Base-by-base conservation (phyloP, 2,113 vertebrate genomes). In the Pygoscelis adeliae region DNA sequence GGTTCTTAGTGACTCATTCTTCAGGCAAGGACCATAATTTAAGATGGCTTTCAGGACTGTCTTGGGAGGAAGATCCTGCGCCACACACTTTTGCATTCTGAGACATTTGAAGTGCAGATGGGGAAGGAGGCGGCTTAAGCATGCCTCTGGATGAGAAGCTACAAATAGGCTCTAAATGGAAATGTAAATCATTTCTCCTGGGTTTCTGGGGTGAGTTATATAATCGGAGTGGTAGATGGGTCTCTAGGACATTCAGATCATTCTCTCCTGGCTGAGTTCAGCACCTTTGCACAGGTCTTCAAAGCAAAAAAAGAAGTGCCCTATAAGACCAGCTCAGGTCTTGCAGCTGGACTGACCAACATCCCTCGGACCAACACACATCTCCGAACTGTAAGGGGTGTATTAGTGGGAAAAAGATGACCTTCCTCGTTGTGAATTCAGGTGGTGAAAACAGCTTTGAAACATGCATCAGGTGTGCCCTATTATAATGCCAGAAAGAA, bases 71-170 rank as follows among this genome's bases (percentile, higher is more conserved):
- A 92, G 74, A 92, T 78, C 82, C 88, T 95, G 85, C 88, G 92
- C 82, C 73, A 88, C 38, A 96, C 78, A 79, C 61, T 95, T 90
- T 71, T 83, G 42, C 70, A 69, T 88, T 85, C 66, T 26, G 85
- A 95, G 74, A 52, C 61, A 44, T 90, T 79, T 92, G 78, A 96
- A 90, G 82, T 90, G 88, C 94, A 90, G 95, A 95, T 85, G 94
- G 90, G 65, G 90, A 91, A 87, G 56, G 82, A 96, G 95, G 88
- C 9, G 40, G 85, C 70, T 94, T 23, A 91, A 84, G 81, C 81
- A 13, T 61, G 84, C 84, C 87, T 91, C 78, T 93, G 95, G 90
- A 94, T 4, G n/a, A 87, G 73, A 67, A 88, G 80, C 83, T 90
- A 86, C 95, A 92, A 89, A 91, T 50, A 53, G 67, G 82, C 56